Percentiles rank a stretch among this genome's conserved stretches.
phyloP scores from a whole-genome alignment of 2,888 invertebrate species.

The Chrysotoxum bicinctum region DNA sequence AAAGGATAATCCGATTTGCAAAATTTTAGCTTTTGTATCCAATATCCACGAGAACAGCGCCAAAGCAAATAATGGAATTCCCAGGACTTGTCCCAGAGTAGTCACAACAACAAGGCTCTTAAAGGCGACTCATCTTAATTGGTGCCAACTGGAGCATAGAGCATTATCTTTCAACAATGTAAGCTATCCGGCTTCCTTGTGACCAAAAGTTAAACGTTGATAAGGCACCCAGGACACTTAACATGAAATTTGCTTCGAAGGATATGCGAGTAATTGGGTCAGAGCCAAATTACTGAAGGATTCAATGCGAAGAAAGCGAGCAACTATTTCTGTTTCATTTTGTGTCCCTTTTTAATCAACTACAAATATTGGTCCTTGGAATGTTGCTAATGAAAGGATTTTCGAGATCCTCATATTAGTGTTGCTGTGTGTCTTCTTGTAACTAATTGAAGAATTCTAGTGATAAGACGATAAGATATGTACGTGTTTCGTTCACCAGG shows the following conservation, averaged over 20 bases:
- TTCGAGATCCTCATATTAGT: background rate
- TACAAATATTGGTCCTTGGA: background rate
- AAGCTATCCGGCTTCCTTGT: constrained; percentile 23
- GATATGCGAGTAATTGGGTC: constrained; percentile 62
- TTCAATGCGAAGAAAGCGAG: background rate
- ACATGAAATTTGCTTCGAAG: constrained; percentile 29
- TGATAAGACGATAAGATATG: constrained; percentile 16
- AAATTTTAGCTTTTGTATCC: constrained; percentile 60
- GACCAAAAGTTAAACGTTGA: constrained; percentile 65
- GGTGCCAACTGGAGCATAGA: constrained; percentile 61
- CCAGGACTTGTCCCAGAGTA: constrained; percentile 18
- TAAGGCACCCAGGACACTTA: constrained; percentile 60
- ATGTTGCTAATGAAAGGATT: constrained; percentile 52
- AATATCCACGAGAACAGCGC: constrained; percentile 8
- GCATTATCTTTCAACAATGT: constrained; percentile 60
- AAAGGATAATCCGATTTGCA: constrained; percentile 69
- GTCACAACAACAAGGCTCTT: background rate
- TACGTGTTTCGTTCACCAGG: constrained; percentile 42
- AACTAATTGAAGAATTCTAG: constrained; percentile 38
- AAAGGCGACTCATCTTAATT: constrained; percentile 57
- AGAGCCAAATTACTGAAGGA: constrained; percentile 38
- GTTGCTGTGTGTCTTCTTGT: background rate
- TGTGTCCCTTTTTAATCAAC: background rate
- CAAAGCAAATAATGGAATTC: constrained; percentile 36
- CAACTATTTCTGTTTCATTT: background rate